Percentiles rank a stretch among this genome's conserved stretches.
Evolutionary conservation across 2,113 vertebrate species (phyloP).

Genomic region (Malurus cyaneus): DNA sequence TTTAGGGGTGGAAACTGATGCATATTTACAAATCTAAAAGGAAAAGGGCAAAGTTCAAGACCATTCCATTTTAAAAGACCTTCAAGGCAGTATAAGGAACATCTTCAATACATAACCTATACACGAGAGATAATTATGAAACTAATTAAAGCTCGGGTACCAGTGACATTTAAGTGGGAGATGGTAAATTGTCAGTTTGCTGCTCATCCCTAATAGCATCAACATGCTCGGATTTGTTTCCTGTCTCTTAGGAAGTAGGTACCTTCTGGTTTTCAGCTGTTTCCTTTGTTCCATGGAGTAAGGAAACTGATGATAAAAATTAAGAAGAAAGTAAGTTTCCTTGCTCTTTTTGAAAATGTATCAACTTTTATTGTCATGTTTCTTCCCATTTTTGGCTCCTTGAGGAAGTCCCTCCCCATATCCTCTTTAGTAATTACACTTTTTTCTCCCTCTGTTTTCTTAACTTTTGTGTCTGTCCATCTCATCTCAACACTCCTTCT

Average conservation of each 20-base stretch:
- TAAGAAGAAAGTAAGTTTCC: background rate
- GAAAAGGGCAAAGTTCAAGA: background rate
- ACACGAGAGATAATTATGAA: background rate
- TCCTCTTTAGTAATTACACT: background rate
- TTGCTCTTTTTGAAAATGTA: background rate
- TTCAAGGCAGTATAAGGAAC: background rate
- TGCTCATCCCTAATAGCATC: background rate
- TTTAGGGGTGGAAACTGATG: background rate
- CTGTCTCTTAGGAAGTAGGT: background rate
- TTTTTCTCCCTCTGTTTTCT: background rate
- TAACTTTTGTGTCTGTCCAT: background rate
- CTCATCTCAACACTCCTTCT: background rate
- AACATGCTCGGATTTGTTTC: background rate
- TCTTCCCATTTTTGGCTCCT: background rate
- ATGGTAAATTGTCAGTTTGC: background rate
- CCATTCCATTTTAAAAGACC: background rate
- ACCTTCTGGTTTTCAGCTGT: background rate
- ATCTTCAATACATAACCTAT: background rate
- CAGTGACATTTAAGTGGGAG: background rate
- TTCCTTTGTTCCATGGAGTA: accelerated
- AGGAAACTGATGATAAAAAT: background rate
- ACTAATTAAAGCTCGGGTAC: background rate
- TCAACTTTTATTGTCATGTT: background rate
- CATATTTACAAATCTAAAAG: background rate
- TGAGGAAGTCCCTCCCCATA: background rate